Conservation (phyloP, 2,797 vertebrate genomes). For the Rhabdomys pumilio region DNA sequence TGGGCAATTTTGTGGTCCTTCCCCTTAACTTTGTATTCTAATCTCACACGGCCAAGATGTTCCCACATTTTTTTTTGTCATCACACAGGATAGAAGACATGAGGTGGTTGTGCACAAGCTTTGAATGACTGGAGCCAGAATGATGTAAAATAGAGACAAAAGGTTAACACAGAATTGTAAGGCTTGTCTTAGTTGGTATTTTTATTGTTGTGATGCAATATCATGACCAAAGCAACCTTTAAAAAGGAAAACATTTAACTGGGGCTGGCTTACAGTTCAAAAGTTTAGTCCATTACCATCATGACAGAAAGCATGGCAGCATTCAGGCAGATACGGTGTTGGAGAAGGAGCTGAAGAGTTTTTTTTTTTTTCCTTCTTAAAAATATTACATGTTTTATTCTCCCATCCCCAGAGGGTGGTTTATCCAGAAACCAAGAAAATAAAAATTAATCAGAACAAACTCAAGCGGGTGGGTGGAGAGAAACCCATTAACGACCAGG, state of each 20-base stretch:
- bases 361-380: too few species aligned
- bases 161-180: neutral
- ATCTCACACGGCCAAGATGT: neutral
- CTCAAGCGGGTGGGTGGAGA: too few species aligned
- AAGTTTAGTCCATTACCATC: neutral
- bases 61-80: neutral
- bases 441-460: too few species aligned
- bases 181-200: neutral
- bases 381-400: too few species aligned
- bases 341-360: neutral
- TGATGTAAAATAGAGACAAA: conserved; percentile 38
- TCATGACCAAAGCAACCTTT: neutral
- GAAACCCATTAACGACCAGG: too few species aligned
- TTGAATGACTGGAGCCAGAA: neutral
- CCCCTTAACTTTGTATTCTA: neutral
- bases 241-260: too few species aligned
- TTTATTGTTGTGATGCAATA: neutral
- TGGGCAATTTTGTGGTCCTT: neutral
- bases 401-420: too few species aligned
- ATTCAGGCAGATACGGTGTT: neutral
- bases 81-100: neutral
- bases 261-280: neutral
- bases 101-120: neutral
- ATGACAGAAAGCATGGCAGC: neutral
- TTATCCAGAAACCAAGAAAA: too few species aligned